phyloP scores from a whole-genome alignment of 2,797 vertebrate genomes.

The Agapornis canus region DNA sequence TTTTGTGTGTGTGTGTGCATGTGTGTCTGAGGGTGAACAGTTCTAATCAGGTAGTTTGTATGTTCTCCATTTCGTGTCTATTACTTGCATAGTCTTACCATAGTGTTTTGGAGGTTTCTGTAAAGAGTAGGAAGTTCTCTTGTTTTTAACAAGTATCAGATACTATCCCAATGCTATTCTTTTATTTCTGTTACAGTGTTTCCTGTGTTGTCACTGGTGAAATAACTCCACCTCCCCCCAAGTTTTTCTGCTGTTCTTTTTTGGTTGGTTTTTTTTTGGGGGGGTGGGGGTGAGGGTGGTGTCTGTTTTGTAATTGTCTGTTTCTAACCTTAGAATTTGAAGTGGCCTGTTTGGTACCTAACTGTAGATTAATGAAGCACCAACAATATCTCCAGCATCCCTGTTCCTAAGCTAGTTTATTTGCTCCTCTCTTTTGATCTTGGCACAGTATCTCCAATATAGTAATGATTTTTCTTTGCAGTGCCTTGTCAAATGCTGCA shows the following conservation, averaged over 20 bases:
- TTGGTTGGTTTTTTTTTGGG: no score
- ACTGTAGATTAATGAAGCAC: not conserved
- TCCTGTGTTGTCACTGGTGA: not conserved
- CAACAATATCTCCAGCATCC: not conserved
- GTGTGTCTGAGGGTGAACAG: not conserved
- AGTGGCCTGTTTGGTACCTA: not conserved
- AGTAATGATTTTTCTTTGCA: constrained; percentile 28
- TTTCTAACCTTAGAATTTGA: not conserved
- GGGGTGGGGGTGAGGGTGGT: not conserved
- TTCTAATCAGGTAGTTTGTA: not conserved
- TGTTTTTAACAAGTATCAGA: not conserved
- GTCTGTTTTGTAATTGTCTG: not conserved
- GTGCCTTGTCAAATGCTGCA: not conserved
- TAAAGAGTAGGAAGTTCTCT: not conserved
- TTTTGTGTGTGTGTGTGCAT: not conserved
- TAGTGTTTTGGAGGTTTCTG: not conserved
- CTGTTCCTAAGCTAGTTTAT: not conserved
- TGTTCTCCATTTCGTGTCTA: not conserved
- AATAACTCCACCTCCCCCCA: not conserved
- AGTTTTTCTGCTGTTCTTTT: not conserved
- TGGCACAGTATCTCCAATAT: not conserved
- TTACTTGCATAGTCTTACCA: not conserved
- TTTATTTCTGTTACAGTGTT: not conserved
- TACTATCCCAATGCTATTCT: not conserved
- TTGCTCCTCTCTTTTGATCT: not conserved